These are phyloP conservation scores for Rhincodon typus DNA, from an alignment of 2,797 vertebrate genomes.

Conservation along the genomic window DNA sequence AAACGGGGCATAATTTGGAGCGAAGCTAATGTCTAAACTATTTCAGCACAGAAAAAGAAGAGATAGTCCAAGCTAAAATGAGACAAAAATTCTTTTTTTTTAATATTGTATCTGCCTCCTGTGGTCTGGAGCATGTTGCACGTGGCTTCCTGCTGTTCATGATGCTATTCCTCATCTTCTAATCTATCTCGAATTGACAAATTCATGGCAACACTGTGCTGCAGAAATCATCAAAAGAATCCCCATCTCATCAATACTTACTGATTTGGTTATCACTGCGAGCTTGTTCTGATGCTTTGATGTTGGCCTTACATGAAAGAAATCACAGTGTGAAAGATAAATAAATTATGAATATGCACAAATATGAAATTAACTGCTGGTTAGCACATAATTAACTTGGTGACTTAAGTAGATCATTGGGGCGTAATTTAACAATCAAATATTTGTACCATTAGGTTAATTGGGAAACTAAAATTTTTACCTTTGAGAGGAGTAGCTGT, in stretches of 20 bases:
- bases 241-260: slow-evolving; percentile 8
- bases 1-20: neutral
- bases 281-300: neutral
- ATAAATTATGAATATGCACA: neutral
- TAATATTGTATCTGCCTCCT: too few species aligned
- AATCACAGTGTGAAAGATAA: neutral
- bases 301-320: neutral
- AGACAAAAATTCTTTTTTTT: neutral
- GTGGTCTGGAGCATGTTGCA: neutral
- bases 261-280: neutral
- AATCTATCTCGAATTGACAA: neutral
- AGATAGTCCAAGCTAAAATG: neutral
- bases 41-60: neutral
- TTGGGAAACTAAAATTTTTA: neutral
- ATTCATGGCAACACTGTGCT: neutral
- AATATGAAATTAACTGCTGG: neutral
- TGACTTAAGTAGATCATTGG: neutral
- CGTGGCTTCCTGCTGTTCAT: neutral
- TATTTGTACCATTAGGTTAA: neutral
- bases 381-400: neutral
- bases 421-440: neutral
- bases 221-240: neutral
- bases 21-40: neutral
- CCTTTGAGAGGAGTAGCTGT: too few species aligned
- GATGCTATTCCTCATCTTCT: neutral